Evolutionary conservation across 2,797 vertebrate species (phyloP), one percentile per base, ranked within the genome.

Genomic region (Myotis pilosus): DNA sequence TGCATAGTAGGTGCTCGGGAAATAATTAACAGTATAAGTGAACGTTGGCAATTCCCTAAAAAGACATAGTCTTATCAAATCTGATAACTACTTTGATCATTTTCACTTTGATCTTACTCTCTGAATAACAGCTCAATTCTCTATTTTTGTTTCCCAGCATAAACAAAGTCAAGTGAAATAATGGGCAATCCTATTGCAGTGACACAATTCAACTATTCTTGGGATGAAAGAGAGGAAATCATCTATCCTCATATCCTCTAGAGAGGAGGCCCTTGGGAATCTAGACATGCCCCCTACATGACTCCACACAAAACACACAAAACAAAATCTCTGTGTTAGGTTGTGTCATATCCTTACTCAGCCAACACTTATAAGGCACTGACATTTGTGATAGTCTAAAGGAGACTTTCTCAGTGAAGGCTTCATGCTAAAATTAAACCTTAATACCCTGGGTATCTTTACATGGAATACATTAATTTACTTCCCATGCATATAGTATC

Each of bases 61-160:
- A 55, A 47, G 22, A 90, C 76, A 38, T 2, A 60, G n/a, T 8
- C 3, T 69, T 66, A 41, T 89, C 51, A 91, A 78, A 80, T 81
- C 3, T 41, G 36, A 5, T 69, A 64, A 68, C 17, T 80, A 62
- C 13, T 91, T 69, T 69, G n/a, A 78, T 86, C 66, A 47, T 76
- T 94, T 90, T 76, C 53, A 83, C 36, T 87, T 85, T 81, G 30
- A 44, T 86, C 51, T 83, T 78, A 86, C 30, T 82, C 57, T 89
- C 55, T 94, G 28, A 91, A n/a, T 71, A 69, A 80, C 33, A 86
- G 30, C 8, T 92, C 72, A 89, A 3, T 71, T 79, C 38, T 89
- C 78, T 83, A 49, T 41, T 84, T 36, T 38, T 69, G 5, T 66
- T 95, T 82, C 11, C 9, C 33, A 75, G 44, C 69, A 5, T 47